These are phyloP conservation scores for Ormyrus nitidulus DNA, from an alignment of 2,888 invertebrate genomes.

Conservation along the genomic window DNA sequence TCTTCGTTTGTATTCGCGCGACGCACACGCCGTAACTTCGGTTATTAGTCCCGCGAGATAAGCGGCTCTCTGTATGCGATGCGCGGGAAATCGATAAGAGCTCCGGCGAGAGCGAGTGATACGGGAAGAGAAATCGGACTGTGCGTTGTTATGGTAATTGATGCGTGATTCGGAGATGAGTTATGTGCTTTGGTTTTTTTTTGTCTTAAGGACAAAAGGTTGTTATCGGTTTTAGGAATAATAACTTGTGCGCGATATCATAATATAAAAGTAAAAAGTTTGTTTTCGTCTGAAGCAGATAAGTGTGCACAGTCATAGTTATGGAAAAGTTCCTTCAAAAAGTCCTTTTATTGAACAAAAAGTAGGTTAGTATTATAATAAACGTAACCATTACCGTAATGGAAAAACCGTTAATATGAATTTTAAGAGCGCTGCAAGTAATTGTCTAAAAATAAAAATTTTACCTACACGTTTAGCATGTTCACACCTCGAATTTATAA, in stretches of 20 bases:
- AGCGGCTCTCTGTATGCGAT: background rate
- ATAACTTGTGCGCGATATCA: background rate
- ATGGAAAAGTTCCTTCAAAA: too few relatives aligned
- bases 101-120: constrained; percentile 22
- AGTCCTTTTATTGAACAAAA: too few relatives aligned
- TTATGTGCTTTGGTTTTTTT: background rate
- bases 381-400: too few relatives aligned
- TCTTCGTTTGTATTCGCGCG: constrained; percentile 41
- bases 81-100: background rate
- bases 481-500: too few relatives aligned
- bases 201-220: too few relatives aligned
- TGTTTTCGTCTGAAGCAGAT: background rate
- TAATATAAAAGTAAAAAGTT: background rate
- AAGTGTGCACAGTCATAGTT: too few relatives aligned
- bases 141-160: background rate
- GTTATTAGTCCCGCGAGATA: constrained; percentile 28
- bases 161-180: background rate
- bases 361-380: too few relatives aligned
- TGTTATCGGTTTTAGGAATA: too few relatives aligned
- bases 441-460: too few relatives aligned
- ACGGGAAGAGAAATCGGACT: background rate
- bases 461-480: too few relatives aligned
- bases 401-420: too few relatives aligned
- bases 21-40: constrained; percentile 1
- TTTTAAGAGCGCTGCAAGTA: too few relatives aligned